phyloP scores from a whole-genome alignment of 2,797 vertebrate species.

The Parambassis ranga region DNA sequence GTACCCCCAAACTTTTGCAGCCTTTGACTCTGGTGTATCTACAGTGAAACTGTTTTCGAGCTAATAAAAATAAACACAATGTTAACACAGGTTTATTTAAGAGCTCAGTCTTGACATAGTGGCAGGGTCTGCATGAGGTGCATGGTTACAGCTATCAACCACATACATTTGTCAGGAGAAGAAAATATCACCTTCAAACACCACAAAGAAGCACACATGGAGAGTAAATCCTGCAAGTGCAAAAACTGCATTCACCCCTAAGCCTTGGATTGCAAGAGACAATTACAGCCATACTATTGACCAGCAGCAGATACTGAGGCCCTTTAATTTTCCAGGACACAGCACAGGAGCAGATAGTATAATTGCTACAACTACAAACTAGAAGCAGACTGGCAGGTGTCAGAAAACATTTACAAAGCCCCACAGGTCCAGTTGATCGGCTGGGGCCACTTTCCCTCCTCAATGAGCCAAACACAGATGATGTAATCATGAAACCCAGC shows the following conservation, averaged over 20 bases:
- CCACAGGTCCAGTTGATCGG: conserved; percentile 17
- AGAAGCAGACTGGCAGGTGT: conserved; percentile 2
- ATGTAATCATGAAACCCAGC: conserved; percentile 34
- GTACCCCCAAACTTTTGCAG: no score
- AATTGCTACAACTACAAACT: conserved; percentile 11
- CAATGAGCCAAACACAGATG: conserved; percentile 29
- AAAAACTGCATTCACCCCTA: not conserved
- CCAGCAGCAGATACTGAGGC: conserved; percentile 19
- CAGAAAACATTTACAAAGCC: conserved; percentile 15
- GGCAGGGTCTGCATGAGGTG: no score
- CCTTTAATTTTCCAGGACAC: conserved; percentile 50
- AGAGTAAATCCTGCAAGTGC: not conserved
- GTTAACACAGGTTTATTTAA: no score
- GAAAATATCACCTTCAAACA: not conserved
- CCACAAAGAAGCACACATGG: not conserved
- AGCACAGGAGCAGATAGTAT: conserved; percentile 29
- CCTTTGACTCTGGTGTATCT: no score
- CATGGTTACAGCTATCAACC: no score
- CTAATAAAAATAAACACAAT: no score
- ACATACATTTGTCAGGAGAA: not conserved
- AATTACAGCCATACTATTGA: conserved; percentile 11
- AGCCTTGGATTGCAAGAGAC: not conserved
- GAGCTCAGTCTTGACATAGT: no score
- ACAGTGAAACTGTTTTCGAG: no score
- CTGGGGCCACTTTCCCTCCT: conserved; percentile 13